phyloP scores from a whole-genome alignment of 2,113 vertebrate genomes.

The Fukomys damarensis region DNA sequence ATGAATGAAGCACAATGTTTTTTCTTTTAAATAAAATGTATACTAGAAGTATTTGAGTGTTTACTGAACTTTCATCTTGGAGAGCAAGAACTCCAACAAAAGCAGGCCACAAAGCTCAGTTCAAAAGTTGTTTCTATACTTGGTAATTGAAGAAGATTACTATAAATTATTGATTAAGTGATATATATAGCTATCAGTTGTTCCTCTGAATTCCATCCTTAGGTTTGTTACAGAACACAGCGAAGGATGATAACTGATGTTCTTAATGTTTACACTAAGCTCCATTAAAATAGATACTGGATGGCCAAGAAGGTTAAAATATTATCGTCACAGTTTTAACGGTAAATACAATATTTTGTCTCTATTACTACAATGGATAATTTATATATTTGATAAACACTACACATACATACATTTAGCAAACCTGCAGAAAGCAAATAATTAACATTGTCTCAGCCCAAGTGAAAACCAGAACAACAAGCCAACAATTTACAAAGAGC shows the following conservation, averaged over 20 bases:
- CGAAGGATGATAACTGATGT: background rate
- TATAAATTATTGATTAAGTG: background rate
- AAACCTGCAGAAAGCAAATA: conserved; percentile 13
- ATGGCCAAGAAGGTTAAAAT: background rate
- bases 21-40: conserved; percentile 18
- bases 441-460: background rate
- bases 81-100: background rate
- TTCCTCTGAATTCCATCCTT: background rate
- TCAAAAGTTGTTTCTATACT: background rate
- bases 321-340: background rate
- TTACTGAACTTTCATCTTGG: background rate
- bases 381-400: background rate
- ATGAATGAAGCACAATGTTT: background rate
- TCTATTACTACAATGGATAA: background rate
- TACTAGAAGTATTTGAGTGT: background rate
- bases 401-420: background rate
- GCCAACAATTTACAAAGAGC: background rate
- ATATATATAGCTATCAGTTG: background rate
- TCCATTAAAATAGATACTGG: background rate
- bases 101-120: background rate
- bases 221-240: background rate
- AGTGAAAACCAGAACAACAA: background rate
- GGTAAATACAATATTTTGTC: conserved; percentile 37
- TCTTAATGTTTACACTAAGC: conserved; percentile 17
- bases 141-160: background rate